Conservation (phyloP, 1,140 invertebrate species). For the Eubasilissa regina region DNA sequence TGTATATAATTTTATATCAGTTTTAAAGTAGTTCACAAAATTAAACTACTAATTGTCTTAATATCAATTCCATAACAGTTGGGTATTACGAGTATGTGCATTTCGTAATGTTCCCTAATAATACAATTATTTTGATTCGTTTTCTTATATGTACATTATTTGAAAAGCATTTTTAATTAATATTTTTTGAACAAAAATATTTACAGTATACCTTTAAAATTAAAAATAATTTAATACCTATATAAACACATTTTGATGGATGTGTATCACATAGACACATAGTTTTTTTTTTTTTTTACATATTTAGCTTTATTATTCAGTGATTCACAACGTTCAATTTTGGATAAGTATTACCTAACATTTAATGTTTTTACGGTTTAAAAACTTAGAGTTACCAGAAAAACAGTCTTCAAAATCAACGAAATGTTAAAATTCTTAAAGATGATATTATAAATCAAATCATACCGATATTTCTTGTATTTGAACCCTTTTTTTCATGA, state of each 20-base stretch:
- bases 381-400: too few relatives aligned
- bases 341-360: constrained; percentile 42
- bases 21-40: constrained; percentile 18
- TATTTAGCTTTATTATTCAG: constrained; percentile 21
- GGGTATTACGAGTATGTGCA: constrained; percentile 19
- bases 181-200: constrained; percentile 26
- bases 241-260: constrained; percentile 1
- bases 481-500: constrained; percentile 88
- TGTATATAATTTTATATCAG: neutral
- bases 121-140: constrained; percentile 38
- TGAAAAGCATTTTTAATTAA: constrained; percentile 33
- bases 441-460: constrained; percentile 60
- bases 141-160: constrained; percentile 29
- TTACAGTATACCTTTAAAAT: neutral
- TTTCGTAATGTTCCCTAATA: constrained; percentile 31
- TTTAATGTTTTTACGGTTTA: neutral
- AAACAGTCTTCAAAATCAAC: constrained; percentile 39
- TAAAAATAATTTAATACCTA: neutral
- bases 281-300: constrained; percentile 3
- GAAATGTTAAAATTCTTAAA: constrained; percentile 19
- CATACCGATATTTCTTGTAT: constrained; percentile 91
- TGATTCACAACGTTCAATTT: constrained; percentile 41
- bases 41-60: constrained; percentile 40
- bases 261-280: constrained; percentile 3
- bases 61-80: constrained; percentile 40